Percentiles rank a stretch among this genome's conserved stretches.
These are phyloP conservation scores for Orchestia grillus DNA, from an alignment of 1,140 invertebrate genomes.

Conservation along the genomic window DNA sequence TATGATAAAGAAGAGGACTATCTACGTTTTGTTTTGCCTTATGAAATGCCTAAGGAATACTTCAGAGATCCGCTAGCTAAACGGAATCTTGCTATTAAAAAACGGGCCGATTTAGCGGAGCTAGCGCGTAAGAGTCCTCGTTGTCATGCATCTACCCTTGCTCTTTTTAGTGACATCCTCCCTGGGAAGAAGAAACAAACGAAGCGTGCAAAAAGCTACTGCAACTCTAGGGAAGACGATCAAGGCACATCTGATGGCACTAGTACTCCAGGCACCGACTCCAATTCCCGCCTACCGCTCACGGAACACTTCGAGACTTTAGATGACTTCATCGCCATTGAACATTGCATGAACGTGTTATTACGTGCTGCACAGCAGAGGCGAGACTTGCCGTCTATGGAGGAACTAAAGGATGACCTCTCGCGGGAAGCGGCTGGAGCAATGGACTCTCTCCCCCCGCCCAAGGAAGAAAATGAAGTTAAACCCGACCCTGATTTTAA, in stretches of 20 bases:
- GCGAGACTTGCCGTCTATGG: slow-evolving; percentile 14
- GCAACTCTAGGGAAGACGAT: slow-evolving; percentile 62
- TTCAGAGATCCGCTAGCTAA: slow-evolving; percentile 63
- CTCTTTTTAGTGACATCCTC: slow-evolving; percentile 66
- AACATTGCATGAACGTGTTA: slow-evolving; percentile 64
- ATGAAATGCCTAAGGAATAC: slow-evolving; percentile 68
- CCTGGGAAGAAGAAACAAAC: slow-evolving; percentile 59
- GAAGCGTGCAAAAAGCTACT: slow-evolving; percentile 49
- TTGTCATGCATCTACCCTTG: slow-evolving; percentile 67
- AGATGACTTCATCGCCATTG: slow-evolving; percentile 65
- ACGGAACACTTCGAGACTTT: slow-evolving; percentile 62
- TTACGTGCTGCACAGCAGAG: slow-evolving; percentile 59
- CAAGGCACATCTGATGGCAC: slow-evolving; percentile 66
- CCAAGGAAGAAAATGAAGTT: slow-evolving; percentile 27
- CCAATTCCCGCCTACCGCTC: slow-evolving; percentile 58
- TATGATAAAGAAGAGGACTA: slow-evolving; percentile 65
- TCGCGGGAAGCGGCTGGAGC: slow-evolving; percentile 26
- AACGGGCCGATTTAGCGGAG: slow-evolving; percentile 66
- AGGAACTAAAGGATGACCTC: slow-evolving; percentile 42
- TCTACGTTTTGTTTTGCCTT: slow-evolving; percentile 65
- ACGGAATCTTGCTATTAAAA: slow-evolving; percentile 63
- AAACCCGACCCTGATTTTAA: background rate
- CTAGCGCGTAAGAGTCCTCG: slow-evolving; percentile 67
- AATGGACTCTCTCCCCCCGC: slow-evolving; percentile 12
- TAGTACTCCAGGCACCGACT: slow-evolving; percentile 65